Conservation (phyloP, 2,888 invertebrate genomes). For the Pheosia gnoma region DNA sequence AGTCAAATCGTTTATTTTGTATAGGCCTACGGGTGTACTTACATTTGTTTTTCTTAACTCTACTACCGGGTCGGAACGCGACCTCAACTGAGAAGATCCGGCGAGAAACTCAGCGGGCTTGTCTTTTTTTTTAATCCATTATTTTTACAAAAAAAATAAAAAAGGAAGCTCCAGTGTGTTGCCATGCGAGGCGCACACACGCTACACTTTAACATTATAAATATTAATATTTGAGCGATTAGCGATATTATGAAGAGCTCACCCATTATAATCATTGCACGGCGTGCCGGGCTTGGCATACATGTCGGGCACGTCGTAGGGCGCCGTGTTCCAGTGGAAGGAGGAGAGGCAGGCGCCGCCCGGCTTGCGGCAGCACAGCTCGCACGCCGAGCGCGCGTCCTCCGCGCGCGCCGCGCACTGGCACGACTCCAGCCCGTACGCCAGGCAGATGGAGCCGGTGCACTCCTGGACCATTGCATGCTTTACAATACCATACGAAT, state of each 20-base stretch:
- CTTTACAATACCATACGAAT: not conserved
- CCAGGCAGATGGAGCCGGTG: slow-evolving; percentile 98
- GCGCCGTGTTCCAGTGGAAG: slow-evolving; percentile 94
- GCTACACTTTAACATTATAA: no score
- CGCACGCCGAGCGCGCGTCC: slow-evolving; percentile 95
- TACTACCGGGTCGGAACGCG: no score
- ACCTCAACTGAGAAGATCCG: no score
- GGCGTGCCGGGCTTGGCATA: slow-evolving; percentile 97
- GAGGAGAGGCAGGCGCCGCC: slow-evolving; percentile 94
- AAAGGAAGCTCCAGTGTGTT: no score
- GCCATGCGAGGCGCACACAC: no score
- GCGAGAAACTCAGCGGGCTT: no score
- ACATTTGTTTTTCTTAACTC: no score
- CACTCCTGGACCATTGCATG: slow-evolving; percentile 87
- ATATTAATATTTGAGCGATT: no score
- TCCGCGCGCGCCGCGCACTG: slow-evolving; percentile 93
- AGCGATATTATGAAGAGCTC: slow-evolving; percentile 26
- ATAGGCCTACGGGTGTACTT: no score
- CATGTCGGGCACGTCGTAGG: slow-evolving; percentile 96
- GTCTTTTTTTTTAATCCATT: no score
- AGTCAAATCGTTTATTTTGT: no score
- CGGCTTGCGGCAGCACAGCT: slow-evolving; percentile 95
- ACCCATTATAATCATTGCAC: slow-evolving; percentile 96
- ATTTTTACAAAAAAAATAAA: no score
- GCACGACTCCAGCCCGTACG: slow-evolving; percentile 97